Evolutionary conservation across 2,113 vertebrate species (phyloP).

Genomic region (Scophthalmus maximus): DNA sequence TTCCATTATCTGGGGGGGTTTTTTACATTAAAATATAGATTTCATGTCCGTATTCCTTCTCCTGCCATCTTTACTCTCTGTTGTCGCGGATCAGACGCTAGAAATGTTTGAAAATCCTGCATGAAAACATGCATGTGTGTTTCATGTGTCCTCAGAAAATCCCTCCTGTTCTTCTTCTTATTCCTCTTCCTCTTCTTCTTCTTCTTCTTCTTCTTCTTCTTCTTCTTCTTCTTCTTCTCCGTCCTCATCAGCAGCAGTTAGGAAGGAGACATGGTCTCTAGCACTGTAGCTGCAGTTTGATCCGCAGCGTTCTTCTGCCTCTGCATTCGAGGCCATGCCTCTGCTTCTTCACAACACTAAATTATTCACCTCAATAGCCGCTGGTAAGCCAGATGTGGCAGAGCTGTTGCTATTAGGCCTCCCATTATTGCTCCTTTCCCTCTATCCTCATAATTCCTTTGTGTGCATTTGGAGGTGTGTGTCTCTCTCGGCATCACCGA

Average conservation of each 20-base stretch:
- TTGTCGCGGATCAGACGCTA: no score
- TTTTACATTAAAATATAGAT: no score
- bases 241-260: not conserved
- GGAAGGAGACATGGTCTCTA: not conserved
- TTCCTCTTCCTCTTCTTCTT: no score
- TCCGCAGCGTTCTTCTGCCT: no score
- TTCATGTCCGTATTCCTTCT: no score
- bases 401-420: slow-evolving; percentile 52
- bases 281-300: not conserved
- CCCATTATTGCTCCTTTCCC: slow-evolving; percentile 36
- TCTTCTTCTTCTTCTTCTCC: not conserved
- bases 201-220: no score
- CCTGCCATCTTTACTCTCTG: no score
- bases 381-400: slow-evolving; percentile 63
- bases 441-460: slow-evolving; percentile 24
- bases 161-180: no score
- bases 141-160: not conserved
- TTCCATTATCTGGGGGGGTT: no score
- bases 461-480: slow-evolving; percentile 9
- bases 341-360: slow-evolving; percentile 68
- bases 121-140: no score
- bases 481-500: no score
- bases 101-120: not conserved
- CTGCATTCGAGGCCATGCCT: slow-evolving; percentile 58
- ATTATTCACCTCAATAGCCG: slow-evolving; percentile 72